Evolutionary conservation across 1,140 invertebrate genomes (phyloP).

Genomic region (Homalodisca vitripennis): DNA sequence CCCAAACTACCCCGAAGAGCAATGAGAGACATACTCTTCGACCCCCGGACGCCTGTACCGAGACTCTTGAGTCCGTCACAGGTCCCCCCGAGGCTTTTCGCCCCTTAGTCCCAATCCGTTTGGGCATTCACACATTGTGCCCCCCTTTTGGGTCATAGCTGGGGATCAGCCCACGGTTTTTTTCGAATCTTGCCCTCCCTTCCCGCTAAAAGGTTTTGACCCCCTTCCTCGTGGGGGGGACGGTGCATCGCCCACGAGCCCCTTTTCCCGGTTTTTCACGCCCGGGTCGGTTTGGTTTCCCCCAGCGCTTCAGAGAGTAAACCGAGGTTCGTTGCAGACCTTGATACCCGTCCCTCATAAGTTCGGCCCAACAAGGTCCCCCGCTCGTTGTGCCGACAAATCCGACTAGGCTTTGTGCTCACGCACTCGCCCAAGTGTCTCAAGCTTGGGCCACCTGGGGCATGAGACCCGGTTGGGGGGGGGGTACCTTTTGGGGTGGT

Average conservation of each 20-base stretch:
- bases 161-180: background rate
- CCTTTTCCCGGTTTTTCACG: background rate
- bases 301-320: background rate
- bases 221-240: constrained; percentile 10
- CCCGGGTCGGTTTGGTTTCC: fast-evolving
- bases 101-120: background rate
- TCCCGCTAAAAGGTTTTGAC: background rate
- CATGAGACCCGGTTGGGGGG: constrained; percentile 9
- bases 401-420: constrained; percentile 28
- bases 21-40: background rate
- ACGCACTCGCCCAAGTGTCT: constrained; percentile 36
- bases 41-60: background rate
- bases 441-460: constrained; percentile 21
- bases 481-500: background rate
- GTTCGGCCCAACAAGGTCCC: background rate
- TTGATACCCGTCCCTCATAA: background rate
- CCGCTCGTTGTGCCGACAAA: constrained; percentile 37
- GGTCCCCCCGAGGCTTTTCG: too few relatives aligned
- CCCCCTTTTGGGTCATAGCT: background rate
- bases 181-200: constrained; percentile 14
- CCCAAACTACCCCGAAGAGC: background rate
- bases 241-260: background rate
- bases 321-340: background rate
- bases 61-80: background rate
- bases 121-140: background rate